Base-by-base conservation (phyloP, 2,113 vertebrate genomes). In the Sorex araneus region DNA sequence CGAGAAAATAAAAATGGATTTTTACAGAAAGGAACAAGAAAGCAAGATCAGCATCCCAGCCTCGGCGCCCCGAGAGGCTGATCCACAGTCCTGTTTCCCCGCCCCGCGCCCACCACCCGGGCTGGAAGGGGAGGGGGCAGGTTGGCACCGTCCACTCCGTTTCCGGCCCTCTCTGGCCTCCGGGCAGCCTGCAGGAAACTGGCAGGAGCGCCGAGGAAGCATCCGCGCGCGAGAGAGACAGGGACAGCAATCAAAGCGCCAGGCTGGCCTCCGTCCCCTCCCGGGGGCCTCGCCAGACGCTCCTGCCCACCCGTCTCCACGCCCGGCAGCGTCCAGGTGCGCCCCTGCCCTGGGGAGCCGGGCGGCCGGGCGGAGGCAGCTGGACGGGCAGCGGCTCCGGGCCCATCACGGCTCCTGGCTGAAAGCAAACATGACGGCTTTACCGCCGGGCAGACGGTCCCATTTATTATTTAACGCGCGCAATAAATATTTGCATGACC, bases 401-500 rank as follows among this genome's bases (percentile, higher is more conserved):
- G 87, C 87, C 80, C 70, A 1, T 78, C 95, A 96, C 86, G 10
- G 67, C 73, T 90, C 82, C 90, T 89, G 81, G 90, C 96, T 96
- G 93, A 97, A 98, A 95, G 81, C 30, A 94, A 97, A 97, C 96
- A 96, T 93, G 93, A 97, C 96, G 97, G 96, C 97, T 89, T 97
- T 96, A 96, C 92, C 95, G 95, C 82, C 80, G 89, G 93, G 94
- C 95, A 94, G 95, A 91, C 95, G 94, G 96, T 96, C 97, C 92
- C 95, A 97, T 97, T 97, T 97, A 97, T 98, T 98, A 98, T 96
- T 97, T 96, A 98, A 97, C 23, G 80, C 90, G 96, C 69, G 92
- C 96, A 96, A 96, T 98, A 98, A 98, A 97, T 97, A 98, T 97
- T 97, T 97, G 97, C 97, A 97, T 96, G 96, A 97, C 97, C 97